phyloP scores from a whole-genome alignment of 2,113 vertebrate species.

The Engraulis encrasicolus region DNA sequence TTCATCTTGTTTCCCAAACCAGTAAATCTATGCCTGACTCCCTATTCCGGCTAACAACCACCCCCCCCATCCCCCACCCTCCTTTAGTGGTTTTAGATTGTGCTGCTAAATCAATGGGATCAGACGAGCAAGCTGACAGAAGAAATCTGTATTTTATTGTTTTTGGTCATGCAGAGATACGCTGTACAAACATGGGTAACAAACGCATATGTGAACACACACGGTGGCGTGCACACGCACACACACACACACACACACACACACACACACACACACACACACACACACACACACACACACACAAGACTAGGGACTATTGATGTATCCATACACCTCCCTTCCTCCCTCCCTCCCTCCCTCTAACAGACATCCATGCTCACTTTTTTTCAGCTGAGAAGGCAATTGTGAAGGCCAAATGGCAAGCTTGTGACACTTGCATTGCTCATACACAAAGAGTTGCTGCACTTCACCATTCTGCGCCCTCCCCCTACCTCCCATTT shows the following conservation, averaged over 20 bases:
- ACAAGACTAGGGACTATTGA: not conserved
- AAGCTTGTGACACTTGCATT: not conserved
- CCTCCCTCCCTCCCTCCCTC: conserved; percentile 15
- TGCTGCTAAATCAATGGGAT: not conserved
- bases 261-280: not conserved
- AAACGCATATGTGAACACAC: not conserved
- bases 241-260: not conserved
- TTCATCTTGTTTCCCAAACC: no score
- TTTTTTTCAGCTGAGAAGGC: conserved; percentile 5
- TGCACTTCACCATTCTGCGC: not conserved
- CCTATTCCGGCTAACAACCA: not conserved
- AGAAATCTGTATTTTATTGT: not conserved
- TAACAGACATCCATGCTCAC: conserved; percentile 21
- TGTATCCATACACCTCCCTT: not conserved
- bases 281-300: not conserved
- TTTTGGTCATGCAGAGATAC: not conserved
- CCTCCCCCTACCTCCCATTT: conserved; percentile 23
- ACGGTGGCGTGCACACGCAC: not conserved
- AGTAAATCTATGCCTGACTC: no score
- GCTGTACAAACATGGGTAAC: not conserved
- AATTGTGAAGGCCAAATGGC: conserved; percentile 14
- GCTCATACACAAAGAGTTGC: not conserved
- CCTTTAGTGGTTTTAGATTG: not conserved
- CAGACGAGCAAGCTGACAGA: not conserved
- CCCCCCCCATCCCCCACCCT: no score